A percentile compares a stretch with the other conserved stretches of the same genome.
phyloP scores from a whole-genome alignment of 2,113 vertebrate species.

The Taurulus bubalis region DNA sequence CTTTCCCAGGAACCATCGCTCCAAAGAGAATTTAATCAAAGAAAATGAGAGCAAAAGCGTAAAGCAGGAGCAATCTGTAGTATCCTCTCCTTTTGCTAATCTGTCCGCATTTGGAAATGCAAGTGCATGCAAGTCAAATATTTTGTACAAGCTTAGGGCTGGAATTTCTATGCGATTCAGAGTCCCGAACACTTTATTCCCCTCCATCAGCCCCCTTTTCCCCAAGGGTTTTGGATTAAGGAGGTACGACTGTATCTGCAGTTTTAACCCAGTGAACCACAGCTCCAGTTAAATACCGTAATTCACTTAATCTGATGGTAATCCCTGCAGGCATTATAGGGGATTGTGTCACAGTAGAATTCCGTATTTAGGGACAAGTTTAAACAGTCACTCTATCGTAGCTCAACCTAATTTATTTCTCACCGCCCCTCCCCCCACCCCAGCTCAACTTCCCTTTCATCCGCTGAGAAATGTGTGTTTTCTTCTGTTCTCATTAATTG shows the following conservation, averaged over 20 bases:
- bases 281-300: slow-evolving; percentile 79
- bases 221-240: slow-evolving; percentile 62
- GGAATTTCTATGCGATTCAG: slow-evolving; percentile 61
- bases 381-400: slow-evolving; percentile 56
- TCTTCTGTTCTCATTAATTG: slow-evolving; percentile 44
- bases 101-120: slow-evolving; percentile 55
- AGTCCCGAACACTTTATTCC: slow-evolving; percentile 36
- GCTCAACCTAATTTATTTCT: slow-evolving; percentile 35
- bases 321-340: slow-evolving; percentile 74
- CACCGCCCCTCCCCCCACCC: background rate
- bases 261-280: slow-evolving; percentile 76
- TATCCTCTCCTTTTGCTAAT: slow-evolving; percentile 67
- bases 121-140: slow-evolving; percentile 72
- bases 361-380: slow-evolving; percentile 72
- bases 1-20: background rate
- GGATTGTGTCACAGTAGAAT: slow-evolving; percentile 76
- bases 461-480: slow-evolving; percentile 51
- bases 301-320: slow-evolving; percentile 82
- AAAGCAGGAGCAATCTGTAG: slow-evolving; percentile 17
- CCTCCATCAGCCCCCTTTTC: slow-evolving; percentile 22
- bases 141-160: slow-evolving; percentile 56
- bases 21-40: background rate
- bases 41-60: slow-evolving; percentile 8
- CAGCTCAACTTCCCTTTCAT: slow-evolving; percentile 56
- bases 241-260: slow-evolving; percentile 62